A percentile compares a stretch with the other conserved stretches of the same genome.
These are phyloP conservation scores for Oxyteleia sp. DNA, from an alignment of 2,888 invertebrate genomes.

Conservation along the genomic window DNA sequence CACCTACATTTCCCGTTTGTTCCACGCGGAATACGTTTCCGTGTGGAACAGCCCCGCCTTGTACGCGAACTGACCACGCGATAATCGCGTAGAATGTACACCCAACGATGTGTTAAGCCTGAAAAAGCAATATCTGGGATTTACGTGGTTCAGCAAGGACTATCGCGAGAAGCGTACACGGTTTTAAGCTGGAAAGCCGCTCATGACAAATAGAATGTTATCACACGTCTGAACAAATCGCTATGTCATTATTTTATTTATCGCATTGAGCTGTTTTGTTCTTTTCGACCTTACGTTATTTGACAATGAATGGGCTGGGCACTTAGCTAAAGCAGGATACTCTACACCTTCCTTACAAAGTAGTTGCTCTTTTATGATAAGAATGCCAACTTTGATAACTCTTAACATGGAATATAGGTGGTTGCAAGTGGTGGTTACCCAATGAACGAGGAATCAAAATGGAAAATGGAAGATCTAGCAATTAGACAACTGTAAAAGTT, in stretches of 20 bases:
- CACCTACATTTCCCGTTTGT: slow-evolving; percentile 65
- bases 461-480: no score
- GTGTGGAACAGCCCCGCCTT: slow-evolving; percentile 72
- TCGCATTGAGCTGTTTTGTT: slow-evolving; percentile 1
- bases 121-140: slow-evolving; percentile 71
- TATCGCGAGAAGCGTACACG: slow-evolving; percentile 52
- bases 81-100: slow-evolving; percentile 67
- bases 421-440: no score
- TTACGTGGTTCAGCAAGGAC: slow-evolving; percentile 59
- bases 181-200: slow-evolving; percentile 52
- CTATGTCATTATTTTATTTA: slow-evolving; percentile 39
- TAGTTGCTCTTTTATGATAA: no score
- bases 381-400: no score
- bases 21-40: slow-evolving; percentile 74
- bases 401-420: no score
- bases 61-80: slow-evolving; percentile 65
- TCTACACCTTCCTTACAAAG: no score
- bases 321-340: no score
- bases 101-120: slow-evolving; percentile 63
- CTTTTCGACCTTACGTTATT: no score
- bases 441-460: no score
- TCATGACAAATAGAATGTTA: slow-evolving; percentile 56
- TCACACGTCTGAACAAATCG: slow-evolving; percentile 44
- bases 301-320: no score
- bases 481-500: no score